Percentiles rank a stretch among this genome's conserved stretches.
phyloP scores from a whole-genome alignment of 2,113 vertebrate species.

The Protobothrops mucrosquamatus region DNA sequence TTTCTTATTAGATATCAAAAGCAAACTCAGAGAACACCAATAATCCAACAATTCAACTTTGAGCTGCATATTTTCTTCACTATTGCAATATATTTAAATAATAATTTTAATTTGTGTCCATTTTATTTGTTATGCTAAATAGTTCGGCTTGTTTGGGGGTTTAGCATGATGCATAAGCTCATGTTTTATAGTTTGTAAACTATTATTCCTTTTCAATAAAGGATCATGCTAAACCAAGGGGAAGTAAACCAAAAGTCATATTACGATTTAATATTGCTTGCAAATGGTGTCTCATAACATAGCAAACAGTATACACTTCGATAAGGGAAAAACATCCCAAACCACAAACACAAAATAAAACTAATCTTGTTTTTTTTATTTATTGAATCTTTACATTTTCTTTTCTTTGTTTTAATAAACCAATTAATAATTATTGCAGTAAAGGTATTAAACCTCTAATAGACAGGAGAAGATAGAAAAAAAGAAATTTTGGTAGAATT shows the following conservation, averaged over 20 bases:
- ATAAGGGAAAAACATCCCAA: not conserved
- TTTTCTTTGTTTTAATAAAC: not conserved
- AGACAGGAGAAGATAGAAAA: not conserved
- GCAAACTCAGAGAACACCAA: not conserved
- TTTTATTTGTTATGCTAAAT: not conserved
- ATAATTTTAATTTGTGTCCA: not conserved
- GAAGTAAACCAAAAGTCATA: not conserved
- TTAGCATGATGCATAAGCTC: not conserved
- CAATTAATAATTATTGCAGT: not conserved
- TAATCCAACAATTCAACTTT: not conserved
- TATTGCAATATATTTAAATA: not conserved
- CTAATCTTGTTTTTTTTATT: not conserved
- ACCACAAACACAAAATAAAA: not conserved
- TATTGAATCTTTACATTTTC: not conserved
- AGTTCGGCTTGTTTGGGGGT: not conserved
- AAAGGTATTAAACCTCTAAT: not conserved
- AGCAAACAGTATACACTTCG: not conserved
- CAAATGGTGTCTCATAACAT: not conserved
- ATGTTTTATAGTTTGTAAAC: not conserved
- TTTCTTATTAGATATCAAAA: not conserved
- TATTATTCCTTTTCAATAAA: not conserved
- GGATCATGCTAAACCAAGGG: not conserved
- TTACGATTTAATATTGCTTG: not conserved
- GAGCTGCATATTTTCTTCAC: not conserved
- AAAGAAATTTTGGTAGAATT: constrained; percentile 30